Evolutionary conservation across 64 coral and sea anemone genomes (phyloP).

Genomic region (Platygyra sinensis): DNA sequence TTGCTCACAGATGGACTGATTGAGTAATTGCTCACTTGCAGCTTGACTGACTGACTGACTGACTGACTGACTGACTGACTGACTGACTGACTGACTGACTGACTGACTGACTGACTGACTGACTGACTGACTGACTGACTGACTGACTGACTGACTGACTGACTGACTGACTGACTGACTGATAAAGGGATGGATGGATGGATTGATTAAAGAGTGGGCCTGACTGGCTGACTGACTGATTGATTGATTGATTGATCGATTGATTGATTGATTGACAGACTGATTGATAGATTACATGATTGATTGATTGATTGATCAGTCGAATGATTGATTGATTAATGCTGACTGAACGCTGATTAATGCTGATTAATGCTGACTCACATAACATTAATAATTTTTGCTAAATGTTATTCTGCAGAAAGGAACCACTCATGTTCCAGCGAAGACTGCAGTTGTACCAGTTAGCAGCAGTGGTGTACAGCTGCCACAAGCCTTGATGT

Average conservation of each 20-base stretch:
- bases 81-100: background rate
- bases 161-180: no score
- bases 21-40: no score
- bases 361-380: no score
- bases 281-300: background rate
- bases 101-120: background rate
- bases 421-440: constrained; percentile 82
- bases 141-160: no score
- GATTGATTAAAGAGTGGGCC: no score
- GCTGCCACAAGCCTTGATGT: constrained; percentile 73
- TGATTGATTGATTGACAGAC: background rate
- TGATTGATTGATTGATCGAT: no score
- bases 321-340: no score
- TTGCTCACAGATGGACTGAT: background rate
- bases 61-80: background rate
- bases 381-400: background rate
- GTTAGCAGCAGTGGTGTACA: constrained; percentile 57
- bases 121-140: no score
- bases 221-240: no score
- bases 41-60: no score
- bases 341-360: background rate
- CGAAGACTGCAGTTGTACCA: constrained; percentile 51
- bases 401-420: constrained; percentile 51
- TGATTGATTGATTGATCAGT: background rate
- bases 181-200: no score